Base-by-base conservation (phyloP, 1,140 invertebrate species). In the Drosophila pandora region DNA sequence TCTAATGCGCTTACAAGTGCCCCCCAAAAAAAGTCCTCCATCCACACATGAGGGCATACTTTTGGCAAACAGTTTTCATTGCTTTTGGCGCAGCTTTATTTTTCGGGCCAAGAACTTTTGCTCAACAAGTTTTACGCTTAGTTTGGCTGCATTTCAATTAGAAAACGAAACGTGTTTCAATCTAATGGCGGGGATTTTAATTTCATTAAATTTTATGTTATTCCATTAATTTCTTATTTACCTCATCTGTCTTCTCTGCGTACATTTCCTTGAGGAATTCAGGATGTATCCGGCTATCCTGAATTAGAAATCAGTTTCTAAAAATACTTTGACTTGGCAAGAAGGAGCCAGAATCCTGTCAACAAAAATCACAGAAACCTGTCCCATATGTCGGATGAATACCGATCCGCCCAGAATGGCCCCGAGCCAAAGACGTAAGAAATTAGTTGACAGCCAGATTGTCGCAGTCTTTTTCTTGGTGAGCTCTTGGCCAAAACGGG, bases 361-460 rank as follows among this genome's bases (percentile, higher is more conserved):
- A 37, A 21, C 65, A 65, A 17, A 32, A 21, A 53, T 41, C 8
- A 23, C 28, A 10, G n/a, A 64, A 34, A 34, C 43, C 57, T 39
- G 53, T 69, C 57, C 56, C 63, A 76, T 49, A 60, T 60, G 68
- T 52, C 47, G 41, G 53, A 53, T 69, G 74, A 67, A 37, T n/a
- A 58, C 56, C 77, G 74, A 85, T 76, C 76, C 76, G 57, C 22
- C 30, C 32, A 22, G 12, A 6, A 68, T 62, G 63, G 62, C 64
- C 60, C 50, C 63, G 60, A 74, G 64, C 48, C 61, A 65, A 45
- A 25, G 41, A 47, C 50, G 22, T 30, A 68, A 81, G 58, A 87
- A 81, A 87, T 85, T 87, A 85, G 82, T 71, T 85, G 82, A 74
- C 81, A 81, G 63, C 69, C 63, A 78, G 74, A 77, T 81, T 87